Evolutionary conservation across 1,140 invertebrate genomes (phyloP).

Genomic region (Melitaea cinxia): DNA sequence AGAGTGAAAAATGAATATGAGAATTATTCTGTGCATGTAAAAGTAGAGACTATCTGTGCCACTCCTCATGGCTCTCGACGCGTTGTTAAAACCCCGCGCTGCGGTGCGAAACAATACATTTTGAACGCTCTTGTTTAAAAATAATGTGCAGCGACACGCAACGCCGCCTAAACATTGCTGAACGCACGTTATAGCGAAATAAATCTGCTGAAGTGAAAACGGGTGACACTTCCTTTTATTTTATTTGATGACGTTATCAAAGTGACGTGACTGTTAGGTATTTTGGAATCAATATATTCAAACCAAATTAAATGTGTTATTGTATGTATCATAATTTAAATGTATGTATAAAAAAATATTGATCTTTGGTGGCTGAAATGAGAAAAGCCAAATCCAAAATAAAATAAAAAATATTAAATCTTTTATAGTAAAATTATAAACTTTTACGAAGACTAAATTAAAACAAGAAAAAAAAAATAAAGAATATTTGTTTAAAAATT

Average conservation of each 20-base stretch:
- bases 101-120: conserved; percentile 44
- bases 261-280: background rate
- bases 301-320: too few species aligned
- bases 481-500: conserved; percentile 1
- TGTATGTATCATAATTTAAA: too few species aligned
- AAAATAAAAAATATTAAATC: too few species aligned
- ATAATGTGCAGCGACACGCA: conserved; percentile 52
- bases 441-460: too few species aligned
- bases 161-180: conserved; percentile 40
- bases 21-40: conserved; percentile 39
- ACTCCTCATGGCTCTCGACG: conserved; percentile 38
- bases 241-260: conserved; percentile 23
- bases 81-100: conserved; percentile 48
- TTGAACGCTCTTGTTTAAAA: conserved; percentile 44
- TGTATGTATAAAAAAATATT: too few species aligned
- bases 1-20: conserved; percentile 47
- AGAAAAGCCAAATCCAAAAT: too few species aligned
- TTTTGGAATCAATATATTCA: too few species aligned
- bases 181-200: conserved; percentile 15
- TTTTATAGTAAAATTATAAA: too few species aligned
- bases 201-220: conserved; percentile 17
- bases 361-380: too few species aligned
- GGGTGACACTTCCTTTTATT: conserved; percentile 21
- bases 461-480: too few species aligned
- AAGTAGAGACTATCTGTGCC: conserved; percentile 33